phyloP scores from a whole-genome alignment of 2,888 invertebrate genomes.

The Rugalucina vietnamica region DNA sequence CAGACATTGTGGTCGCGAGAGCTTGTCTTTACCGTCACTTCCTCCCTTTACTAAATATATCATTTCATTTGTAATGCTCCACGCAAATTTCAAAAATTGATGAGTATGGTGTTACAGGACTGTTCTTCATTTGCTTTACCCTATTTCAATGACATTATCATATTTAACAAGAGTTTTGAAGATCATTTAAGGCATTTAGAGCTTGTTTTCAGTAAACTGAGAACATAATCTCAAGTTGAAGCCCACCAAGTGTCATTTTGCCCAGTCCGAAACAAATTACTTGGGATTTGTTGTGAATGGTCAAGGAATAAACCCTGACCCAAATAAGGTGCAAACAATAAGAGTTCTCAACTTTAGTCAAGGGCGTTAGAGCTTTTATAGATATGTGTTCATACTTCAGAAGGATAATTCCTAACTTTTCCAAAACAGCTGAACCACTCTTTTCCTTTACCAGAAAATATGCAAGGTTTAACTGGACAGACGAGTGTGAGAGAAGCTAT shows the following conservation, averaged over 20 bases:
- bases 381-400: neutral
- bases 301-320: slow-evolving; percentile 26
- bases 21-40: neutral
- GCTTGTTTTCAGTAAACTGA: neutral
- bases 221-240: slow-evolving; percentile 21
- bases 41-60: neutral
- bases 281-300: slow-evolving; percentile 2
- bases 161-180: neutral
- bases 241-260: slow-evolving; percentile 38
- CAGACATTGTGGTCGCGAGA: neutral
- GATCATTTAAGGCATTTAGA: neutral
- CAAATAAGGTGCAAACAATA: neutral
- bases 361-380: neutral
- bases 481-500: neutral
- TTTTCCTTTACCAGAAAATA: neutral
- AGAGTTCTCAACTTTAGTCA: neutral
- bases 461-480: neutral
- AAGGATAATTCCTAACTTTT: neutral
- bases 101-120: neutral
- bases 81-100: neutral
- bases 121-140: neutral
- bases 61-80: neutral
- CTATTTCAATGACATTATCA: slow-evolving; percentile 9
- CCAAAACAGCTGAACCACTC: neutral
- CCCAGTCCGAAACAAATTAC: neutral